phyloP scores from a whole-genome alignment of 2,888 invertebrate species.

The Nycteola revayana region DNA sequence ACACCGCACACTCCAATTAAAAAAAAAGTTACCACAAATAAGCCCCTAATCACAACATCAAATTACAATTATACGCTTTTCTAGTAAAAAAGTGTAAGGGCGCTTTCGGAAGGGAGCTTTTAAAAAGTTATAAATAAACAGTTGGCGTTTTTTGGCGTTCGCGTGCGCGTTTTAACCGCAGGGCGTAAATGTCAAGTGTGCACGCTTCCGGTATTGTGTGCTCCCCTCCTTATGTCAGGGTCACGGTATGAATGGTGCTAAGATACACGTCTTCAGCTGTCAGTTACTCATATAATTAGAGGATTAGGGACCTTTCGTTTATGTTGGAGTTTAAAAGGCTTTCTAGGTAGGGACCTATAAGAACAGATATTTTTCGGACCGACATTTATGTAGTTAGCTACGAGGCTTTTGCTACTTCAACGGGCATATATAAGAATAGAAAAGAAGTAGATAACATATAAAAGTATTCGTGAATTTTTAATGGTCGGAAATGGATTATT shows the following conservation, averaged over 20 bases:
- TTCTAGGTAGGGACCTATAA: too few species aligned
- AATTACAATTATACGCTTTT: conserved; percentile 35
- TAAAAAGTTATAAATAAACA: conserved; percentile 68
- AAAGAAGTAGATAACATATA: too few species aligned
- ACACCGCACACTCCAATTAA: not conserved
- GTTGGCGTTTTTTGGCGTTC: conserved; percentile 64
- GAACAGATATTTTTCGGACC: too few species aligned
- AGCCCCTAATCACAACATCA: conserved; percentile 33
- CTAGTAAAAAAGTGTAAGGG: conserved; percentile 31
- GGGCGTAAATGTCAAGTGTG: conserved; percentile 58
- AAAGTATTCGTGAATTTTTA: too few species aligned
- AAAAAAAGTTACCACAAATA: conserved; percentile 16
- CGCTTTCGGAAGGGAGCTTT: conserved; percentile 39
- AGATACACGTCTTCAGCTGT: not conserved
- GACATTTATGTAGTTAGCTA: too few species aligned
- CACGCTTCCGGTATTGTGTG: conserved; percentile 63
- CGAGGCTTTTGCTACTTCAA: too few species aligned
- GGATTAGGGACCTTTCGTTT: too few species aligned
- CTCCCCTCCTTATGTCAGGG: conserved; percentile 47
- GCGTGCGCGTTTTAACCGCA: conserved; percentile 60
- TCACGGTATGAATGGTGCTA: conserved; percentile 13
- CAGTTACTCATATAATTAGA: too few species aligned
- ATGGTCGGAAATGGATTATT: too few species aligned
- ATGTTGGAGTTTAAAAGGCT: too few species aligned
- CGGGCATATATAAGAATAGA: too few species aligned